Base-by-base conservation (phyloP, 2,113 vertebrate genomes). In the Pao palembangensis region DNA sequence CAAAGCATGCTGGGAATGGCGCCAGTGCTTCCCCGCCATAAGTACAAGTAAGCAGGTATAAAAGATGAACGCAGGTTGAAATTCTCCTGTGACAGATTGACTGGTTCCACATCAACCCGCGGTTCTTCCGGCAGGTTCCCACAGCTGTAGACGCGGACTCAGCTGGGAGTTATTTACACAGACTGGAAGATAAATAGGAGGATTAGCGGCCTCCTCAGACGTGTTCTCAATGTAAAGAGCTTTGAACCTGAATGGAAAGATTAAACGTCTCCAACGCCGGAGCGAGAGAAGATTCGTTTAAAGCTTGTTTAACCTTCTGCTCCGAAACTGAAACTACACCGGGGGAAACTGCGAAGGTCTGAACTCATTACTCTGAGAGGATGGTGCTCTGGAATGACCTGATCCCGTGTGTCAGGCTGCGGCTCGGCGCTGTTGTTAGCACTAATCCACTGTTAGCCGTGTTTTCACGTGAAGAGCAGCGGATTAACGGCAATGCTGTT, bases 91-190 rank as follows among this genome's bases (percentile, higher is more conserved):
- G 68, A 60, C 67, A 63, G 62, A 75, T 71, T 51, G 25, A 64
- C 23, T 49, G 3, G 18, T 55, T 64, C 47, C 51, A 52, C 46
- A 68, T 59, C 60, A 69, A 66, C 67, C 44, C 59, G 61, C 67
- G 60, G 67, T 53, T 79, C 52, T 44, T 71, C 53, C 19, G 53
- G 55, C 41, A 59, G 76, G 66, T 69, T 82, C 74, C 31, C 31
- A 78, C 69, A 64, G 61, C 76, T 71, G 61, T 78, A 76, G 79
- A 79, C 64, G 75, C 47, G 54, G 60, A 63, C 71, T 71, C 58
- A 62, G 57, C 63, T 54, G 14, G 58, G 34, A 69, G 54, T 61
- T 68, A 67, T 77, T 77, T 75, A 70, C 23, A 69, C 23, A 52
- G 19, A 55, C 52, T 49, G 21, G 20, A 12, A 75, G 65, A 75